Percentiles rank a stretch among this genome's conserved stretches.
phyloP scores from a whole-genome alignment of 2,888 invertebrate genomes.

The Zootermopsis nevadensis region DNA sequence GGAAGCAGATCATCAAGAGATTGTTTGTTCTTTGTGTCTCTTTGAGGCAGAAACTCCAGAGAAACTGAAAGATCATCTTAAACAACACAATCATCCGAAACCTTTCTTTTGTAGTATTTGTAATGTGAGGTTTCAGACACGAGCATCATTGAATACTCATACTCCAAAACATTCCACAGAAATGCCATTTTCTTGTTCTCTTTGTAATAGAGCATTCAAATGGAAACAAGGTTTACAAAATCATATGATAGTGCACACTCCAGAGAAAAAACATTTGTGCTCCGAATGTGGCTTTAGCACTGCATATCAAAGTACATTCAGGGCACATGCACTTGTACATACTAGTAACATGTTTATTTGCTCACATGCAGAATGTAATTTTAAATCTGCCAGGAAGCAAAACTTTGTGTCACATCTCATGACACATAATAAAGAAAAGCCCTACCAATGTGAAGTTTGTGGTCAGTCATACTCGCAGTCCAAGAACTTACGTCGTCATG shows the following conservation, averaged over 20 bases:
- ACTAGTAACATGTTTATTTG: conserved; percentile 67
- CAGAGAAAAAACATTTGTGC: conserved; percentile 67
- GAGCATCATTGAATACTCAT: conserved; percentile 65
- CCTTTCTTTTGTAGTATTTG: conserved; percentile 68
- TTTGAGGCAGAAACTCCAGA: conserved; percentile 57
- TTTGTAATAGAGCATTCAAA: conserved; percentile 68
- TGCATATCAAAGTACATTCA: conserved; percentile 67
- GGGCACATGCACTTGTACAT: conserved; percentile 67
- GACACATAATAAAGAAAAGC: conserved; percentile 68
- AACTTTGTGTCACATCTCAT: conserved; percentile 68
- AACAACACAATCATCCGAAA: conserved; percentile 63
- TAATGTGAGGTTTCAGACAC: conserved; percentile 65
- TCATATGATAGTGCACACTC: conserved; percentile 66
- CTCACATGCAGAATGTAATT: conserved; percentile 63
- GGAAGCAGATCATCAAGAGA: conserved; percentile 54
- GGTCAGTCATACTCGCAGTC: conserved; percentile 68
- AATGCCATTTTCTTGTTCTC: conserved; percentile 66
- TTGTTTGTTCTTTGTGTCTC: conserved; percentile 61
- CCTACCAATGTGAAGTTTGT: conserved; percentile 69
- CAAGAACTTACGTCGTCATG: conserved; percentile 66
- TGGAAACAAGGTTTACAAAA: conserved; percentile 70
- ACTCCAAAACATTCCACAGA: conserved; percentile 68
- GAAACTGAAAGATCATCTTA: conserved; percentile 61
- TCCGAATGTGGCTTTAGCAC: conserved; percentile 70
- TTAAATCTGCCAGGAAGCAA: conserved; percentile 66